These are phyloP conservation scores for Gnathonemus longibarbis DNA, from an alignment of 2,113 vertebrate species.

Conservation along the genomic window DNA sequence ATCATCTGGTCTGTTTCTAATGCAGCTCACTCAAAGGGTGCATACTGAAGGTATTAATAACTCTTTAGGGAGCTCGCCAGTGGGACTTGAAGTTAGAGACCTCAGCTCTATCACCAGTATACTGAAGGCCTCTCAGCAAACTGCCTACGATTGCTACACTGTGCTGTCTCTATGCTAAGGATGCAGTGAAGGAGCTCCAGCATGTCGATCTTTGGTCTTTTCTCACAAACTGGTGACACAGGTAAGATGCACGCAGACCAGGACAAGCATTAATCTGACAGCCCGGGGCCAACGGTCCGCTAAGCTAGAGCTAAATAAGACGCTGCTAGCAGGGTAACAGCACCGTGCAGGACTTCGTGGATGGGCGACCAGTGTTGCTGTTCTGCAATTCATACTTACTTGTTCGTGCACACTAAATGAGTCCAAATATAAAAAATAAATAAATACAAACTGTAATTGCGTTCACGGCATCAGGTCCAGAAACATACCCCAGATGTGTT, in stretches of 20 bases:
- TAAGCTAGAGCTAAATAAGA: background rate
- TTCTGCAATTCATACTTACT: background rate
- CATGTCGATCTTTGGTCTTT: background rate
- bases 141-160: background rate
- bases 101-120: background rate
- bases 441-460: conserved; percentile 28
- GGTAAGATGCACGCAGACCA: background rate
- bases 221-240: background rate
- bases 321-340: background rate
- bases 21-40: background rate
- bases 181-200: background rate
- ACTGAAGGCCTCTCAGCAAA: background rate
- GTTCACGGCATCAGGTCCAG: conserved; percentile 29
- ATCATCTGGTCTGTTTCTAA: background rate
- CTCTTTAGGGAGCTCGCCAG: background rate
- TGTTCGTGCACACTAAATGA: background rate
- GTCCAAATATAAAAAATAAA: conserved; percentile 7
- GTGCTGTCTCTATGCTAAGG: background rate
- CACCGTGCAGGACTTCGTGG: background rate
- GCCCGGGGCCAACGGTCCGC: background rate
- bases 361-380: background rate
- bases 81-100: background rate
- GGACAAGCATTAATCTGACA: background rate
- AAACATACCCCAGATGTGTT: conserved; percentile 47
- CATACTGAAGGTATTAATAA: background rate